Percentiles rank a stretch among this genome's conserved stretches.
Evolutionary conservation across 2,113 vertebrate genomes (phyloP).

Genomic region (Pycnonotus jocosus): DNA sequence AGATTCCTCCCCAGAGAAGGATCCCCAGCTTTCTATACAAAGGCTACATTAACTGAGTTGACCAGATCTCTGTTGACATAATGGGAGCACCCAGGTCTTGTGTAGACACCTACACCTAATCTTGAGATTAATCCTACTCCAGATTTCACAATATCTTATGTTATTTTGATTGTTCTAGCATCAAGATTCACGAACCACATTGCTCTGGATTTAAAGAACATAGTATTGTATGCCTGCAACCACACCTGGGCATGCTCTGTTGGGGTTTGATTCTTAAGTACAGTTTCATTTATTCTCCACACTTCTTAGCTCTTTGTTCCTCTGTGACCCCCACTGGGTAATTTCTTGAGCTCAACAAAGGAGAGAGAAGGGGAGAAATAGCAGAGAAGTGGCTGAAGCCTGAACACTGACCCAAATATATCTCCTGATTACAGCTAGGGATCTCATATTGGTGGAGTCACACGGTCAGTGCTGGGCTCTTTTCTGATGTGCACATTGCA

Average conservation of each 20-base stretch:
- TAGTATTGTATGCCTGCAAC: background rate
- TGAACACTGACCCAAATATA: background rate
- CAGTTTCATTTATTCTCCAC: background rate
- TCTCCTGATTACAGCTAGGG: background rate
- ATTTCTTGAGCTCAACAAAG: background rate
- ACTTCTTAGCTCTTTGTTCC: background rate
- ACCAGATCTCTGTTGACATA: background rate
- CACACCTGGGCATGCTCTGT: background rate
- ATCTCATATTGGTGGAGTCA: background rate
- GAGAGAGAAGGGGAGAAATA: background rate
- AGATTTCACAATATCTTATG: background rate
- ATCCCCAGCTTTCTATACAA: background rate
- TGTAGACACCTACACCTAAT: background rate
- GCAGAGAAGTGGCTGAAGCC: background rate
- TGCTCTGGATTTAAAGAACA: background rate
- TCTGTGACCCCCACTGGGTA: accelerated
- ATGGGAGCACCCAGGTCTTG: background rate
- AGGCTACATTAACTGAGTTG: background rate
- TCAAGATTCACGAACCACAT: background rate
- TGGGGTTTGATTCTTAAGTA: background rate
- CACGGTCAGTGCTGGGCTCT: background rate
- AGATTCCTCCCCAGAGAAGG: background rate
- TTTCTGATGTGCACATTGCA: background rate
- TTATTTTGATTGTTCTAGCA: background rate
- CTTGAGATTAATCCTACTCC: background rate